Conservation (phyloP, 2,797 vertebrate species). For the Carapus acus region DNA sequence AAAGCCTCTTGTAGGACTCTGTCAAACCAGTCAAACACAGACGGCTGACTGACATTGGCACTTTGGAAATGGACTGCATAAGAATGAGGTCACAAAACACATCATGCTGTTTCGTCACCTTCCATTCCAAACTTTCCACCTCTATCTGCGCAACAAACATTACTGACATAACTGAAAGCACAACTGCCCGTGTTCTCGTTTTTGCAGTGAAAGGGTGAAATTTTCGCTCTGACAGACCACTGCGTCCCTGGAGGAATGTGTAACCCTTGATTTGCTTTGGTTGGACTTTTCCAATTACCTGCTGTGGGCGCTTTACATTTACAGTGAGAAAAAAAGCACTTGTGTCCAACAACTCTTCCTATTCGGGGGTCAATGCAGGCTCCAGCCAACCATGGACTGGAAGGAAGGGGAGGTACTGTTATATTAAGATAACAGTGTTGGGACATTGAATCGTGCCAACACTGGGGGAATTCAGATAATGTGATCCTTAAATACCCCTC, state of each 20-base stretch:
- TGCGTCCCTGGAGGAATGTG: not conserved
- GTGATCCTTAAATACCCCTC: not conserved
- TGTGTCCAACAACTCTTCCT: not conserved
- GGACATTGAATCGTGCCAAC: no score
- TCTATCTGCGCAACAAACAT: not conserved
- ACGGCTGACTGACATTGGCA: not conserved
- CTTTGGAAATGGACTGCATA: not conserved
- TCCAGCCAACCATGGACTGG: not conserved
- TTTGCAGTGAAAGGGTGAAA: conserved; percentile 18
- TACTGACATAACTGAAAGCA: not conserved
- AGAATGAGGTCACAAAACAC: not conserved
- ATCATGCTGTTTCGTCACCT: not conserved
- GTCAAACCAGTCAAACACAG: no score
- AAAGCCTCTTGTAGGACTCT: no score
- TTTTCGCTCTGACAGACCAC: not conserved
- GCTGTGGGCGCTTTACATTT: not conserved
- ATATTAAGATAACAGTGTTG: no score
- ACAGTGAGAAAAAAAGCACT: conserved; percentile 8
- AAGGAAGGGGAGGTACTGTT: not conserved
- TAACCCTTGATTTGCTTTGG: not conserved
- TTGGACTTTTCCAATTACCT: not conserved
- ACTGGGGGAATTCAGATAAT: not conserved
- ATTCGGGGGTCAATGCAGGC: not conserved
- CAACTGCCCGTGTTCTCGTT: not conserved
- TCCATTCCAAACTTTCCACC: not conserved